Conservation (phyloP, 37 sponge, comb jelly and placozoan genomes). For the Beroe ovata region DNA sequence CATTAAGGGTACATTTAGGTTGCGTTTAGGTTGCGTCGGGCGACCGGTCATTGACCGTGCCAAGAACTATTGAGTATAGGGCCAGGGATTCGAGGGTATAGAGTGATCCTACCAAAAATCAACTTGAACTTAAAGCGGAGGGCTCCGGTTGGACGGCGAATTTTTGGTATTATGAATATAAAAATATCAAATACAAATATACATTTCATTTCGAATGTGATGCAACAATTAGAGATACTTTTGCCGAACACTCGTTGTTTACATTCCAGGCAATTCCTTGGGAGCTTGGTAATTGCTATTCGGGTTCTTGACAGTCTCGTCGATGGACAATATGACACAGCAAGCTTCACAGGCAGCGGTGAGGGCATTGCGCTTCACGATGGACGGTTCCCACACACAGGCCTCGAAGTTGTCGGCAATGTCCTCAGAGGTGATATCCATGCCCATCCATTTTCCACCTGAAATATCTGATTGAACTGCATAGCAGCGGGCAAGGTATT, state of each 20-base stretch:
- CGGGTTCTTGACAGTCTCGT: conserved; percentile 96
- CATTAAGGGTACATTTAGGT: too few species aligned
- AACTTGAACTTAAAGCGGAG: too few species aligned
- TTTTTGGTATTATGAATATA: background rate
- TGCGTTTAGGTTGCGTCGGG: too few species aligned
- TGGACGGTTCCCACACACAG: conserved; percentile 97
- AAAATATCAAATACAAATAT: background rate
- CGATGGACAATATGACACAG: conserved; percentile 91
- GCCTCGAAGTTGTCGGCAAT: conserved; percentile 92
- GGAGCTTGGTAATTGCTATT: conserved; percentile 70
- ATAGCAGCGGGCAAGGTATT: background rate
- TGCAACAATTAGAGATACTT: too few species aligned
- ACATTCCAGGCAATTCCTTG: conserved; percentile 24
- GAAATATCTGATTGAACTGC: background rate
- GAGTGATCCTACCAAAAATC: too few species aligned
- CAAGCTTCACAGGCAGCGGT: conserved; percentile 96
- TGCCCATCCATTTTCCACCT: conserved; percentile 95
- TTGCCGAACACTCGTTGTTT: too few species aligned
- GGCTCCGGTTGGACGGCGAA: too few species aligned
- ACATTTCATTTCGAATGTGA: background rate
- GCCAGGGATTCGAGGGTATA: too few species aligned
- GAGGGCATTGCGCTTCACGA: conserved; percentile 91
- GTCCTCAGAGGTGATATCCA: conserved; percentile 92
- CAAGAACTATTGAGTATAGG: too few species aligned
- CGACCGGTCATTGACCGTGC: too few species aligned